A percentile compares a stretch with the other conserved stretches of the same genome.
Evolutionary conservation across 2,113 vertebrate species (phyloP).

Genomic region (Peucedramus taeniatus): DNA sequence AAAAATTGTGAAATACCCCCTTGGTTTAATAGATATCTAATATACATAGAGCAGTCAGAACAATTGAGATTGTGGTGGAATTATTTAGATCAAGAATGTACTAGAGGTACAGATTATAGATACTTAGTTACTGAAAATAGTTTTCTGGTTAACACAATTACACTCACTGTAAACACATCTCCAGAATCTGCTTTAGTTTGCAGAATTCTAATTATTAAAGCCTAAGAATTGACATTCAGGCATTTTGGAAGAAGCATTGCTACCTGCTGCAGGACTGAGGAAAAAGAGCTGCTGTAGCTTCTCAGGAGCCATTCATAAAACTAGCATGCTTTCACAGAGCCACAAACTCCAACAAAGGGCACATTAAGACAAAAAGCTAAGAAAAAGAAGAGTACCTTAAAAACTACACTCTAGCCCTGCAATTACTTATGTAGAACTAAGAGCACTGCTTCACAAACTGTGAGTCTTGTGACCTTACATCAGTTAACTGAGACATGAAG

Average conservation of each 20-base stretch:
- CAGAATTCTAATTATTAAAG: neutral
- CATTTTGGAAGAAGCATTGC: conserved; percentile 4
- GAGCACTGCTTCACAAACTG: neutral
- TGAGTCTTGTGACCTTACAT: neutral
- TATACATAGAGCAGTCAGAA: neutral
- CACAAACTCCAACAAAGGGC: neutral
- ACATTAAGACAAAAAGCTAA: neutral
- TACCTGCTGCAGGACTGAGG: neutral
- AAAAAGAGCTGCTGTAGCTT: neutral
- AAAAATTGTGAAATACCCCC: neutral
- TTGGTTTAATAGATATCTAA: neutral
- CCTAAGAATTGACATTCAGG: neutral
- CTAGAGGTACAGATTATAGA: neutral
- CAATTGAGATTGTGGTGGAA: neutral
- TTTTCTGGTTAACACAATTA: neutral
- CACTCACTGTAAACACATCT: neutral
- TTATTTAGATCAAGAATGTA: neutral
- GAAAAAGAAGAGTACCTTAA: neutral
- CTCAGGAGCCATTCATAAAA: neutral
- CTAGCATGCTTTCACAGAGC: neutral
- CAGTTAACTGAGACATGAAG: neutral
- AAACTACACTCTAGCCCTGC: neutral
- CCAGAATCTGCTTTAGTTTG: neutral
- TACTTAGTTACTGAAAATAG: neutral
- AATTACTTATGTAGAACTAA: neutral